Base-by-base conservation (phyloP, 2,113 vertebrate species). In the Peromyscus leucopus region DNA sequence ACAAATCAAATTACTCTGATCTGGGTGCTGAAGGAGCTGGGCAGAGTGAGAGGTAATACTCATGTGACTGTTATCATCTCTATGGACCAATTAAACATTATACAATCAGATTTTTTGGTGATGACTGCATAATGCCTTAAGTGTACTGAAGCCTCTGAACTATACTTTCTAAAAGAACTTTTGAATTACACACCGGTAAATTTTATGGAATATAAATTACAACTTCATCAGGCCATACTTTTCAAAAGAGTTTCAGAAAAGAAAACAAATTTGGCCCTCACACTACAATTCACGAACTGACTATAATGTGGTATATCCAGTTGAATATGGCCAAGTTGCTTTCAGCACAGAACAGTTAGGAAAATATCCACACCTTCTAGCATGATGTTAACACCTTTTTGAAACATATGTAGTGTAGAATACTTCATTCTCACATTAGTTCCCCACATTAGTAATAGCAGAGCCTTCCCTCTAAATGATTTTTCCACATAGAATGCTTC, bases 401-500 rank as follows among this genome's bases (percentile, higher is more conserved):
- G 1, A 72, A 57, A 48, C 33, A 86, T 22, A 13, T 65, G 31
- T 51, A 51, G 57, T 67, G 63, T 24, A 76, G 33, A 72, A 67
- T 78, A 33, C 13, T 89, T 92, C 12, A 46, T 95, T 94, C 67
- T 90, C 72, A 87, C 51, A 83, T 93, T 92, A 89, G n/a, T 75
- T 3, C 6, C 55, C 19, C 48, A 26, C 19, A 36, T 85, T 89
- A 89, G 86, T 82, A 7, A 89, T 21, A 92, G 36, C n/a, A 86
- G 8, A 74, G 39, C 61, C 85, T 96, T 85, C 36, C 51, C 28
- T 55, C 5, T 28, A 92, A 93, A 78, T 94, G 65, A 84, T 83
- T 96, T 85, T 75, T 95, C 63, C 51, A 5, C 76, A 46, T 42
- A 67, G 63, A 91, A 89, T 93, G 89, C 94, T 86, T 96, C 89